Conservation (phyloP, 2,888 invertebrate species). For the Nemapogon koenigi region DNA sequence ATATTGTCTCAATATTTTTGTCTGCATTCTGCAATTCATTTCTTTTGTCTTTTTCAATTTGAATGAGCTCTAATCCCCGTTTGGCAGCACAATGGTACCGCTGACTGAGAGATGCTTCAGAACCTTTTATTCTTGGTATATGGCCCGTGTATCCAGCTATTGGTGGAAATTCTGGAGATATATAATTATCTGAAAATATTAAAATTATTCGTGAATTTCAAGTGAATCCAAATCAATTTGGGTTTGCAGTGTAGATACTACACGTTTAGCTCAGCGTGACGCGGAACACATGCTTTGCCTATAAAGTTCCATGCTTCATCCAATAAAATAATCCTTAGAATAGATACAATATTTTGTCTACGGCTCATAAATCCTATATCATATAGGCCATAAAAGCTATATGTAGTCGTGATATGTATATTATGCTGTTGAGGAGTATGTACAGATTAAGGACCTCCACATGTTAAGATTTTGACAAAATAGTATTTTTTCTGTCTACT, state of each 20-base stretch:
- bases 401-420: no score
- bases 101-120: slow-evolving; percentile 72
- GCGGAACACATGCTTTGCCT: no score
- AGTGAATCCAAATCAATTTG: neutral
- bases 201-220: slow-evolving; percentile 5
- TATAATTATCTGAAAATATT: slow-evolving; percentile 61
- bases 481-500: no score
- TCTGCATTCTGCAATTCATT: slow-evolving; percentile 45
- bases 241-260: neutral
- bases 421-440: no score
- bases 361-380: no score
- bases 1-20: slow-evolving; percentile 37
- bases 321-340: no score
- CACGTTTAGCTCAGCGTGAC: no score
- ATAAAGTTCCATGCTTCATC: no score
- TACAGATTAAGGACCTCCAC: no score
- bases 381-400: no score
- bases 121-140: slow-evolving; percentile 71
- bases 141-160: slow-evolving; percentile 78
- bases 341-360: no score
- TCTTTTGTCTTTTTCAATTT: slow-evolving; percentile 59
- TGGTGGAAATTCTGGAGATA: slow-evolving; percentile 72
- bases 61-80: slow-evolving; percentile 66
- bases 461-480: no score
- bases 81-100: slow-evolving; percentile 72